Evolutionary conservation across 1,140 invertebrate species (phyloP), one percentile per base, ranked within the genome.

Genomic region (Halictus rubicundus): DNA sequence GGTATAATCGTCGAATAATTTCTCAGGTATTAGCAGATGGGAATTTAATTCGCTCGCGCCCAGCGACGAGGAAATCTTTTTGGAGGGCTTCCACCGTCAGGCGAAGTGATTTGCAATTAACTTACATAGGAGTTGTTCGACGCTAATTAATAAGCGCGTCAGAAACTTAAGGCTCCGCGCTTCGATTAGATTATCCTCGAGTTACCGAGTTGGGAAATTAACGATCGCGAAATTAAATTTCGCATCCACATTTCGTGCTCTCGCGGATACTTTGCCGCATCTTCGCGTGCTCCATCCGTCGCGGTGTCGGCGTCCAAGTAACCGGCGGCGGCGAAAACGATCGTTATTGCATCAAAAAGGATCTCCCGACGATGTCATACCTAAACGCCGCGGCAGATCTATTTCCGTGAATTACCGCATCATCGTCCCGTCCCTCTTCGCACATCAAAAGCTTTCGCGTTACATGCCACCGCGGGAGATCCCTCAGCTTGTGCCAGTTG

Each of bases 61-160:
- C 52, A 74, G 42, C 32, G 57, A 52, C 27, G 27, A 25, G 39
- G 73, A 72, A 57, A 73, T 68, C 39, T 81, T 84, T 79, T 63
- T 85, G 68, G 68, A 81, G 78, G 32, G 61, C 39, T 39, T 79
- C 46, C 68, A 72, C 21, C 16, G 37, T 64, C 76, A 52, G 52
- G 52, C 57, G 68, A 59, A 69, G 77, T 85, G 80, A 84, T 86
- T 85, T 65, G 80, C 76, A 85, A 86, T 85, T 82, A 85, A 82
- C 72, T 86, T 75, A 85, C 83, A 52, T 61, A 77, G 60, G 46
- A 75, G 54, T 68, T 80, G 72, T 73, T 85, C 75, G 32, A 71
- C 75, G 79, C 46, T 86, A 85, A 86, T 84, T 85, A 85, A 85
- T 85, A 76, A 86, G 59, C 82, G 70, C 65, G 78, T 76, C 78